Evolutionary conservation across 2,113 vertebrate genomes (phyloP).

Genomic region (Garra rufa): DNA sequence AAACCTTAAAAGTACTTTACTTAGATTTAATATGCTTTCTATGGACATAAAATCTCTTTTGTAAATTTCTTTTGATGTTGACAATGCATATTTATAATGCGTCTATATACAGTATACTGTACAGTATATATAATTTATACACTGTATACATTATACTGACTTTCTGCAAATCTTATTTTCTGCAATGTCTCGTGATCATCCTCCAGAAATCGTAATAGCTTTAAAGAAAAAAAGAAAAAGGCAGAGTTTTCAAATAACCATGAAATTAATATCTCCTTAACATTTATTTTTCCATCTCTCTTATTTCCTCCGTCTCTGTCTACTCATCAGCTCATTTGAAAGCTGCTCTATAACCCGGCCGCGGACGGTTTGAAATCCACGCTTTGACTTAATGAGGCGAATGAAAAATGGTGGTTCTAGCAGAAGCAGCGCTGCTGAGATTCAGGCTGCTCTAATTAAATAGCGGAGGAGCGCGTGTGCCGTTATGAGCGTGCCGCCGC

Average conservation of each 20-base stretch:
- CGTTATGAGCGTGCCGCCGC: slow-evolving; percentile 38
- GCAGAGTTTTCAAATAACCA: slow-evolving; percentile 37
- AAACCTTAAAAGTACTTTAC: too few relatives aligned
- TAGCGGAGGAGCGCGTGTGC: slow-evolving; percentile 47
- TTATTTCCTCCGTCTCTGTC: neutral
- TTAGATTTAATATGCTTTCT: too few relatives aligned
- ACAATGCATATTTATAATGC: neutral
- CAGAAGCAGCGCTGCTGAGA: slow-evolving; percentile 54
- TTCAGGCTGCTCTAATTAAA: slow-evolving; percentile 60
- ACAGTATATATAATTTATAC: neutral
- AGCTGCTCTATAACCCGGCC: slow-evolving; percentile 51
- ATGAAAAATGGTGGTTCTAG: slow-evolving; percentile 49
- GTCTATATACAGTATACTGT: neutral
- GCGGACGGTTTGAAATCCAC: slow-evolving; percentile 55
- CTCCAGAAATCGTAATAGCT: neutral
- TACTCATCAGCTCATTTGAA: slow-evolving; percentile 39
- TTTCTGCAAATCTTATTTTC: slow-evolving; percentile 17
- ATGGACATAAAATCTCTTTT: too few relatives aligned
- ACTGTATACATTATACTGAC: neutral
- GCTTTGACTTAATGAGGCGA: slow-evolving; percentile 56
- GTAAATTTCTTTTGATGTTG: too few relatives aligned
- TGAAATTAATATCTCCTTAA: slow-evolving; percentile 43
- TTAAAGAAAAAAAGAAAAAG: neutral
- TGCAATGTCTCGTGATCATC: neutral
- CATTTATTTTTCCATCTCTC: slow-evolving; percentile 39